A percentile compares a stretch with the other conserved stretches of the same genome.
phyloP scores from a whole-genome alignment of 2,113 vertebrate genomes.

The Reinhardtius hippoglossoides region DNA sequence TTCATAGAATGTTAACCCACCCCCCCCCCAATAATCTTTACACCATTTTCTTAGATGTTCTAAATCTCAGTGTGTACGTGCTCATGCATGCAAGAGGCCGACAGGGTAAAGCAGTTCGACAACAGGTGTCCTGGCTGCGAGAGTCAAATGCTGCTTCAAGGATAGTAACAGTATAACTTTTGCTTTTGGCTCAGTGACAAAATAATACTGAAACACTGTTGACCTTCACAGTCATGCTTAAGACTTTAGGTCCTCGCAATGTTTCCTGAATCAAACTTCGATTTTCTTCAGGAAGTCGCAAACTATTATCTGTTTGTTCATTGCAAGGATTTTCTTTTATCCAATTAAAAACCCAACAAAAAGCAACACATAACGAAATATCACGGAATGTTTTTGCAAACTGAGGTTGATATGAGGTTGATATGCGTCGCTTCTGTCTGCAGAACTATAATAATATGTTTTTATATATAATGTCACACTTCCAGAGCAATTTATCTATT shows the following conservation, averaged over 20 bases:
- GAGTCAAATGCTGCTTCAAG: constrained; percentile 67
- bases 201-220: constrained; percentile 43
- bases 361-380: too few species aligned
- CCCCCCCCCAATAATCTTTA: not conserved
- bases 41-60: not conserved
- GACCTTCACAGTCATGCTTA: constrained; percentile 53
- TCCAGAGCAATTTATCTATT: too few species aligned
- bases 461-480: too few species aligned
- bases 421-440: not conserved
- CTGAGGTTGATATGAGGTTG: not conserved
- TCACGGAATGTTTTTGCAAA: too few species aligned
- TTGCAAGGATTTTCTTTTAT: not conserved
- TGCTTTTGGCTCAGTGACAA: constrained; percentile 67
- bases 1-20: constrained; percentile 8
- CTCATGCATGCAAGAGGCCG: constrained; percentile 20
- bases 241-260: constrained; percentile 8
- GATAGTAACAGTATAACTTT: constrained; percentile 70
- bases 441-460: too few species aligned
- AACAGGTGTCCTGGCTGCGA: constrained; percentile 64
- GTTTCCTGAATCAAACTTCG: not conserved
- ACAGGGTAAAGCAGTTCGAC: constrained; percentile 31
- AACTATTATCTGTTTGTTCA: not conserved
- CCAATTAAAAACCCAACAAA: not conserved
- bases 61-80: not conserved
- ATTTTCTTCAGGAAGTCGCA: not conserved